Evolutionary conservation across 2,888 invertebrate genomes (phyloP), one percentile per base, ranked within the genome.

Genomic region (Craniophora ligustri): DNA sequence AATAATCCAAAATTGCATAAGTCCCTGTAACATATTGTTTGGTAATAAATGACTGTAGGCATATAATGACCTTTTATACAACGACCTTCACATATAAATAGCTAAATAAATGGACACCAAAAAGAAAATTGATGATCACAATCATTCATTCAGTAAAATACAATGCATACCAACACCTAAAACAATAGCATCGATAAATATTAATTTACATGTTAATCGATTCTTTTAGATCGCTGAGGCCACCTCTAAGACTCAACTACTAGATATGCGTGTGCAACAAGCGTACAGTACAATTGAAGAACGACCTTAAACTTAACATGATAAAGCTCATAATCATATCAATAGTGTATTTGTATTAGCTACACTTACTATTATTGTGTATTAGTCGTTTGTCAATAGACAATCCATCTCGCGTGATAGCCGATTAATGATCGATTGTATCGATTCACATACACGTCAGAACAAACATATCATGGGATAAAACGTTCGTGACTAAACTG

Each of bases 191-290:
- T 67, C 74, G 69, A 81, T 82, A 80, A 76, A 79, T 82, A 83
- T 78, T 72, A 73, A 87, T 88, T 87, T 81, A 78, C 78, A 81
- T 82, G 78, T 85, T 79, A 82, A 88, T 86, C 78, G 76, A 72
- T 77, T 76, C 75, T 85, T 77, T 81, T 76, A 41, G 19, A 62
- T 61, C 13, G 19, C 35, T 56, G 39, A 63, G 70, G 65, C 62
- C 67, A 70, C 55, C 64, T 60, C 47, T 57, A 36, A 36, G 56
- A 64, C 38, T 58, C 31, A 36, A 34, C 30, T 41, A 34, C 10
- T 16, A 7, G 4, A 26, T 5, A 42, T 41, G 35, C 21, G 16
- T 46, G 11, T 0, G 5, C 4, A 1, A 26, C n/a, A n/a, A 23
- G n/a, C 23, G 10, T 1, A 23, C 0, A 11, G 7, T 1, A 13